phyloP scores from a whole-genome alignment of 1,140 invertebrate genomes.

The Lasioglossum baleicum region DNA sequence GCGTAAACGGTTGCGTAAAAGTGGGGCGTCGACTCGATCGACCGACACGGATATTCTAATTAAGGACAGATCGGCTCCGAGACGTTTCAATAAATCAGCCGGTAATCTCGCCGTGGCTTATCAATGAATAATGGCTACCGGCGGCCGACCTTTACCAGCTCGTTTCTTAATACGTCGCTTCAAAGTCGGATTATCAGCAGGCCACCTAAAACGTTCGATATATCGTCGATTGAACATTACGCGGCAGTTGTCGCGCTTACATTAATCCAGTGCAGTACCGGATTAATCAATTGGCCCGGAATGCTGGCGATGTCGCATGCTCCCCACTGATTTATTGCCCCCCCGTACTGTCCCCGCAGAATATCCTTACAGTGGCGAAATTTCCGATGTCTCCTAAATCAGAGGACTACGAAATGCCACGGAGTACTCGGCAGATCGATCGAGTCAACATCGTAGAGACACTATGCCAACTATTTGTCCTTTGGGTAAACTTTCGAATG shows the following conservation, averaged over 20 bases:
- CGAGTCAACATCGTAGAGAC: too few species aligned
- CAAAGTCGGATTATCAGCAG: constrained; percentile 30
- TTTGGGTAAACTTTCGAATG: too few species aligned
- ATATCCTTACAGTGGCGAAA: too few species aligned
- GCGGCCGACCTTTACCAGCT: not conserved
- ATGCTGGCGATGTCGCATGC: too few species aligned
- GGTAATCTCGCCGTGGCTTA: not conserved
- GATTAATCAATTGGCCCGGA: too few species aligned
- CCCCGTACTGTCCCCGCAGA: too few species aligned
- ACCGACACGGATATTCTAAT: constrained; percentile 19
- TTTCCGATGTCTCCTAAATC: too few species aligned
- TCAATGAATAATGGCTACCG: constrained; percentile 25
- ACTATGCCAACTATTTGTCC: too few species aligned
- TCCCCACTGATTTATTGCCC: too few species aligned
- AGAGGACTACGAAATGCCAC: too few species aligned
- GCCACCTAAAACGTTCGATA: constrained; percentile 13
- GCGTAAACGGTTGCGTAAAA: not conserved
- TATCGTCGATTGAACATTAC: constrained; percentile 38
- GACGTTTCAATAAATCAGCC: constrained; percentile 26
- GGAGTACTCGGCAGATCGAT: too few species aligned
- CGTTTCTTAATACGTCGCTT: constrained; percentile 4
- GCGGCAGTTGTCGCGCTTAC: constrained; percentile 23
- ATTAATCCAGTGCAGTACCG: constrained; percentile 11
- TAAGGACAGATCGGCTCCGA: not conserved
- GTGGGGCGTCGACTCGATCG: not conserved